Percentiles rank a stretch among this genome's conserved stretches.
Evolutionary conservation across 1,140 invertebrate species (phyloP).

Genomic region (Eupristina koningsbergeri): DNA sequence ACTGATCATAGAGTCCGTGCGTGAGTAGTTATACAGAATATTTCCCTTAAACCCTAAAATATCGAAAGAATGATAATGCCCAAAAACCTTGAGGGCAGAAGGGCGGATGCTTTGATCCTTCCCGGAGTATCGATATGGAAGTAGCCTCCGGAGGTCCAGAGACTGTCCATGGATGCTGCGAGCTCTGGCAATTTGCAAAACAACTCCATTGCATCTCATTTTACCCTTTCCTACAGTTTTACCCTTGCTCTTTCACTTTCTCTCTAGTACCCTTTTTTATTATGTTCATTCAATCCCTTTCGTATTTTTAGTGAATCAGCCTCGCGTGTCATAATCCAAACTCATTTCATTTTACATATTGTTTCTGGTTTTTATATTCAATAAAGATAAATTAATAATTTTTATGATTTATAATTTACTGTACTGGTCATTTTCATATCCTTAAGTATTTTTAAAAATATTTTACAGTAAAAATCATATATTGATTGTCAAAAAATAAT

Average conservation of each 20-base stretch:
- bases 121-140: conserved; percentile 27
- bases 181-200: conserved; percentile 43
- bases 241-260: background rate
- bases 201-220: conserved; percentile 36
- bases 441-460: too few relatives aligned
- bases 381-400: background rate
- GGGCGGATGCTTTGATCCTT: conserved; percentile 40
- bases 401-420: background rate
- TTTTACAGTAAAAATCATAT: too few relatives aligned
- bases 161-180: background rate
- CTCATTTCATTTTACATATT: conserved; percentile 10
- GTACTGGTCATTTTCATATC: background rate
- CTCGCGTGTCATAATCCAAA: conserved; percentile 15
- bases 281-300: too few relatives aligned
- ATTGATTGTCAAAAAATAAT: too few relatives aligned
- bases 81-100: conserved; percentile 29
- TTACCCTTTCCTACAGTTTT: background rate
- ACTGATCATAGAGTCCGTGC: background rate
- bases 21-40: conserved; percentile 20
- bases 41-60: conserved; percentile 40
- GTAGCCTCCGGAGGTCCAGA: conserved; percentile 24
- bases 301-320: background rate
- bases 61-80: conserved; percentile 47
- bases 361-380: conserved; percentile 16
- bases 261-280: background rate